Evolutionary conservation across 2,797 vertebrate genomes (phyloP).

Genomic region (Phrynocephalus guinanensis): DNA sequence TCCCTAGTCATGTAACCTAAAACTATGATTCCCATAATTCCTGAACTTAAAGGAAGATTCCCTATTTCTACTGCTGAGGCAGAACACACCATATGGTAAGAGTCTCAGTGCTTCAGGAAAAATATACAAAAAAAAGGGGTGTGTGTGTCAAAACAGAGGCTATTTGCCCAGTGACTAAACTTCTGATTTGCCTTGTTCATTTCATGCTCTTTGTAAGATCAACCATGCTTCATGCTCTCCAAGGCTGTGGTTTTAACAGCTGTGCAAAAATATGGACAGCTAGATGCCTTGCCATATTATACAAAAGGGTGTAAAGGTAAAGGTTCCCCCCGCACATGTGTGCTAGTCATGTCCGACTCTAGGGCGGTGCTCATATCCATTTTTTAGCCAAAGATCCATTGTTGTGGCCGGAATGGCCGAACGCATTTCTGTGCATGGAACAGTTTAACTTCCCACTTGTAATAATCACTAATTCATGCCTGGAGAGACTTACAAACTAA

Average conservation of each 20-base stretch:
- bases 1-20: no score
- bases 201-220: constrained; percentile 33
- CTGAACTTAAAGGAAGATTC: no score
- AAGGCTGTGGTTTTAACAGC: constrained; percentile 26
- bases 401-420: no score
- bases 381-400: no score
- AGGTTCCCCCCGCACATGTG: no score
- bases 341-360: no score
- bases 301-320: not conserved
- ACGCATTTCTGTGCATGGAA: no score
- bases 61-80: no score
- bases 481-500: constrained; percentile 45
- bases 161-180: constrained; percentile 4
- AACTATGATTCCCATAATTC: no score
- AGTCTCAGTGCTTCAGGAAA: not conserved
- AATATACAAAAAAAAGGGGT: not conserved
- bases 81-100: not conserved
- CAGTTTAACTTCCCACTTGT: not conserved
- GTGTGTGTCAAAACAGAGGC: not conserved
- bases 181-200: constrained; percentile 16
- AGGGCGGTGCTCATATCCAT: no score
- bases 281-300: constrained; percentile 44
- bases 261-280: constrained; percentile 37
- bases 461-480: constrained; percentile 34
- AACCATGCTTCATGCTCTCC: constrained; percentile 12